These are phyloP conservation scores for Metopolophium dirhodum DNA, from an alignment of 1,140 invertebrate genomes.

Conservation along the genomic window DNA sequence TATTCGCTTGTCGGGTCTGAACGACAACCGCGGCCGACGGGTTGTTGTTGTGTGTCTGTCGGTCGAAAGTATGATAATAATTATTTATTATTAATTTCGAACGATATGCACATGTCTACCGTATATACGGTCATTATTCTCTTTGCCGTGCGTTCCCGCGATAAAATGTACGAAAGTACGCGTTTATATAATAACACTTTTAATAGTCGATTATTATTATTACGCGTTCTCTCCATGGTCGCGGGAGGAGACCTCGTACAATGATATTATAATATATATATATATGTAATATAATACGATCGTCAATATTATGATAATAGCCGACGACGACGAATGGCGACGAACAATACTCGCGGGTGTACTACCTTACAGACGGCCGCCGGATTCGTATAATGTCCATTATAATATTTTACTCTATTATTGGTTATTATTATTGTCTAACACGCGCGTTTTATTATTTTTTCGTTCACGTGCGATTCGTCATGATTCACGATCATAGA, in stretches of 20 bases:
- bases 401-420: neutral
- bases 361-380: neutral
- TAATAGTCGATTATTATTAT: neutral
- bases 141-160: neutral
- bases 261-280: neutral
- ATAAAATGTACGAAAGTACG: neutral
- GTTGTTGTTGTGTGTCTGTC: no score
- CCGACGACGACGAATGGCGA: neutral
- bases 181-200: no score
- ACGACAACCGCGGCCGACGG: neutral
- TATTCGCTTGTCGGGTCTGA: neutral
- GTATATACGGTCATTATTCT: neutral
- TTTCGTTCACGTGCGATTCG: conserved; percentile 1
- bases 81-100: neutral
- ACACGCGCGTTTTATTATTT: neutral
- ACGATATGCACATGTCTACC: neutral
- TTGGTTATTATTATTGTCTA: neutral
- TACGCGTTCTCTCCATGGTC: neutral
- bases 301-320: neutral
- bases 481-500: neutral
- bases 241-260: neutral
- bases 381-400: neutral
- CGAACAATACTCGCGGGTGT: neutral
- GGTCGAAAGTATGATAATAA: neutral
- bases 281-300: neutral